Conservation (phyloP, 2,797 vertebrate species). For the Enteromius treurensis region DNA sequence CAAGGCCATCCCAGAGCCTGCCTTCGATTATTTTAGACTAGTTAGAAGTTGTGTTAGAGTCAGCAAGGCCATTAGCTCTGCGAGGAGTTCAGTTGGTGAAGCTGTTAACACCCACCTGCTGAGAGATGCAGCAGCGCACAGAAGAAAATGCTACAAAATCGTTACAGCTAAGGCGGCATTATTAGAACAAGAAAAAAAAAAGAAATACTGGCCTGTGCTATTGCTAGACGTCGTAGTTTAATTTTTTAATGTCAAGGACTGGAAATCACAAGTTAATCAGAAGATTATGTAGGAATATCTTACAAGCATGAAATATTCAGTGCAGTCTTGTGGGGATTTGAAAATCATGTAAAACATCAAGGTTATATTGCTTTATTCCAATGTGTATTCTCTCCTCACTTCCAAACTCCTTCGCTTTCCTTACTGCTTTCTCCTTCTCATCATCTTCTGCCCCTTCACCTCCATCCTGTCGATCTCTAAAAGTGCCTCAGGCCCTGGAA, state of each 20-base stretch:
- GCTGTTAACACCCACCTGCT: conserved; percentile 19
- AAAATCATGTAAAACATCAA: not conserved
- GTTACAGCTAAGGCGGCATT: not conserved
- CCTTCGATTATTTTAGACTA: conserved; percentile 17
- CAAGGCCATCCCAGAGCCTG: not conserved
- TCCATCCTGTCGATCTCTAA: conserved; percentile 31
- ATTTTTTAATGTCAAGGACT: conserved; percentile 9
- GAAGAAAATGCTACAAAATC: not conserved
- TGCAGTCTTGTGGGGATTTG: conserved; percentile 3
- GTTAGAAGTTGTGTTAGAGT: conserved; percentile 10
- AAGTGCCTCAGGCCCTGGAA: conserved; percentile 61
- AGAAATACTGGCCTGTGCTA: not conserved
- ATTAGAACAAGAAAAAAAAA: not conserved
- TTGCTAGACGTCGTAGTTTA: not conserved
- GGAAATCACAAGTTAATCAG: conserved; percentile 12
- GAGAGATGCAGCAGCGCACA: not conserved
- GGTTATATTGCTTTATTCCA: conserved; percentile 13
- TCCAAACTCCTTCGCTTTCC: not conserved
- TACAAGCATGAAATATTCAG: conserved; percentile 22
- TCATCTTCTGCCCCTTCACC: conserved; percentile 28
- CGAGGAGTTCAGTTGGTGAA: not conserved
- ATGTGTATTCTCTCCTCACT: not conserved
- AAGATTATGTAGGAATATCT: not conserved
- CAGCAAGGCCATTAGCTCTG: conserved; percentile 16
- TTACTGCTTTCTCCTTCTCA: not conserved